Conservation (phyloP, 2,113 vertebrate species). For the Tretioscincus oriximinensis region DNA sequence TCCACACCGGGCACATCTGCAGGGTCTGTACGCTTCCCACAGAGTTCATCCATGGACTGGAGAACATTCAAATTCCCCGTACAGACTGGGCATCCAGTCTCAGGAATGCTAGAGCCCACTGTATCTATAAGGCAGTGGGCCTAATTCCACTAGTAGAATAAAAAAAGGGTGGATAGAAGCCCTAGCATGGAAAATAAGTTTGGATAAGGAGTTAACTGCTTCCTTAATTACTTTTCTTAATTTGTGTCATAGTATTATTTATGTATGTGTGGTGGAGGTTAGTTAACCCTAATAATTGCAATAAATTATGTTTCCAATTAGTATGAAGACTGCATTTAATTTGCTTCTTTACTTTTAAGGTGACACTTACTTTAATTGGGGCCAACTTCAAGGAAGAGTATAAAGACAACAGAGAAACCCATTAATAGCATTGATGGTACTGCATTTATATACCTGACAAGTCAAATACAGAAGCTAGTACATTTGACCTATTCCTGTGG, state of each 20-base stretch:
- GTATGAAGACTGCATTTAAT: conserved; percentile 28
- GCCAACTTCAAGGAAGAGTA: conserved; percentile 27
- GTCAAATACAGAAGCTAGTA: background rate
- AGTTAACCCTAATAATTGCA: background rate
- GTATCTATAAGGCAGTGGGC: no score
- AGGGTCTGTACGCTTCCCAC: no score
- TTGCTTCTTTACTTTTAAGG: conserved; percentile 21
- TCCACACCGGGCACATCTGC: no score
- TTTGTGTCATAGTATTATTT: background rate
- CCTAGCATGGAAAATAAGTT: background rate
- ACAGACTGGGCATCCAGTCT: no score
- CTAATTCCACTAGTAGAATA: background rate
- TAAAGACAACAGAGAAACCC: conserved; percentile 1
- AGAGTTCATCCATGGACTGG: no score
- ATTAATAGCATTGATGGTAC: conserved; percentile 11
- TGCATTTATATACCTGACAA: background rate
- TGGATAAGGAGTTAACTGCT: background rate
- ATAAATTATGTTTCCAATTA: conserved; percentile 6
- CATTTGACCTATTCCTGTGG: background rate
- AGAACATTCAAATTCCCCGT: no score
- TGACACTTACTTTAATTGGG: conserved; percentile 42
- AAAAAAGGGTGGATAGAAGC: background rate
- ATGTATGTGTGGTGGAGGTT: background rate
- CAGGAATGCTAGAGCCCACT: no score
- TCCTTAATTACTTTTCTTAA: background rate